Conservation (phyloP, 2,113 vertebrate genomes). For the Barbus barbus region DNA sequence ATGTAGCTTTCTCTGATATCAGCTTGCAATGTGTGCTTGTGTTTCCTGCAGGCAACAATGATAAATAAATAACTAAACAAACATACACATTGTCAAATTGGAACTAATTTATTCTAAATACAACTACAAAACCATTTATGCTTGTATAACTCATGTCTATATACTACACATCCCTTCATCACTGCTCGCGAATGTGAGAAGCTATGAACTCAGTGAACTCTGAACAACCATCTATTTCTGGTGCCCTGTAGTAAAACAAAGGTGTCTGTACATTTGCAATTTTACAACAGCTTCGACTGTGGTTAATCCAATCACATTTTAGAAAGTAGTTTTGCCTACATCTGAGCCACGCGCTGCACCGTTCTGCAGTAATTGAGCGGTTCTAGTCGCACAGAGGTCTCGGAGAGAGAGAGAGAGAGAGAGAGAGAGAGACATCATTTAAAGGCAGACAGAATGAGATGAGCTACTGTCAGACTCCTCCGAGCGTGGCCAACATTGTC, state of each 20-base stretch:
- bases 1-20: no score
- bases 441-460: slow-evolving; percentile 54
- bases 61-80: no score
- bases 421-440: slow-evolving; percentile 45
- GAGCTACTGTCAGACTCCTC: slow-evolving; percentile 68
- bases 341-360: neutral
- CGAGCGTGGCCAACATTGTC: slow-evolving; percentile 76
- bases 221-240: no score
- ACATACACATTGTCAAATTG: no score
- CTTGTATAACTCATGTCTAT: neutral
- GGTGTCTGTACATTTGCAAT: neutral
- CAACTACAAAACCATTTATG: no score
- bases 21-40: no score
- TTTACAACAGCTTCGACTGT: neutral
- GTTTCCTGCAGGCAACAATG: no score
- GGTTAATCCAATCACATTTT: neutral
- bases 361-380: slow-evolving; percentile 44
- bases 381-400: slow-evolving; percentile 21
- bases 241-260: no score
- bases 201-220: slow-evolving; percentile 11
- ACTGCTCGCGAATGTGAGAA: neutral
- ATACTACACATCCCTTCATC: neutral
- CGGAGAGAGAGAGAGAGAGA: slow-evolving; percentile 13
- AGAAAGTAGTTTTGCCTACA: neutral
- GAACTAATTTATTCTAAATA: no score